Evolutionary conservation across 2,113 vertebrate genomes (phyloP).

Genomic region (Seriola quinqueradiata): DNA sequence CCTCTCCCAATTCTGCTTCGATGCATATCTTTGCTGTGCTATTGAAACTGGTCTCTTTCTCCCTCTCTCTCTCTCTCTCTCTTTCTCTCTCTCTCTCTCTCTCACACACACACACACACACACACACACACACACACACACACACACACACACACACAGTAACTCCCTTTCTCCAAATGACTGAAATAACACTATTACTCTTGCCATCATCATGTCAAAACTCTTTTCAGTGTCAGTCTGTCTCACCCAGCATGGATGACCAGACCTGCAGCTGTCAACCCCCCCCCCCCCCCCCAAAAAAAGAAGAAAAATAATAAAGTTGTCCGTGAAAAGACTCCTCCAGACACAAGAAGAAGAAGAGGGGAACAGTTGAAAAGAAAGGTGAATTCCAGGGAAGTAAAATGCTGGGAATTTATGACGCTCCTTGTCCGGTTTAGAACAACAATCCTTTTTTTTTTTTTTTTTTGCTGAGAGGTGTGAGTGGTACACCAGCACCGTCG

Average conservation of each 20-base stretch:
- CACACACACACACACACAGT: conserved; percentile 12
- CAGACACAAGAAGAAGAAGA: conserved; percentile 29
- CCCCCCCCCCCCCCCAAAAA: too few relatives aligned
- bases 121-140: conserved; percentile 21
- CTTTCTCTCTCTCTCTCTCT: conserved; percentile 9
- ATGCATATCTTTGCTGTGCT: conserved; percentile 50
- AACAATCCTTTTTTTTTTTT: conserved; percentile 64
- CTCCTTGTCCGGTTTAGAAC: conserved; percentile 66
- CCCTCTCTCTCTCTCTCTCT: neutral
- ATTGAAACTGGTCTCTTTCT: conserved; percentile 52
- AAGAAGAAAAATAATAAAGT: conserved; percentile 49
- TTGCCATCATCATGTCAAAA: conserved; percentile 75
- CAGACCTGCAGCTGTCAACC: conserved; percentile 77
- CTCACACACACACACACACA: conserved; percentile 3
- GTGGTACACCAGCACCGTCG: conserved; percentile 66
- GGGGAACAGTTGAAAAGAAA: conserved; percentile 48
- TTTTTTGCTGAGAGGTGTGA: conserved; percentile 71
- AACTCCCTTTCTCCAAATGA: conserved; percentile 70
- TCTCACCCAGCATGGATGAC: conserved; percentile 55
- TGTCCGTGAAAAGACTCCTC: conserved; percentile 39
- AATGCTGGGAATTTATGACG: conserved; percentile 61
- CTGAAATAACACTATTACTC: conserved; percentile 79
- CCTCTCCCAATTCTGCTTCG: conserved; percentile 59
- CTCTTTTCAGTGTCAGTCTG: conserved; percentile 66
- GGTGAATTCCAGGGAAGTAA: conserved; percentile 66